Base-by-base conservation (phyloP, 2,888 invertebrate genomes). In the Brachypalpus laphriformis region DNA sequence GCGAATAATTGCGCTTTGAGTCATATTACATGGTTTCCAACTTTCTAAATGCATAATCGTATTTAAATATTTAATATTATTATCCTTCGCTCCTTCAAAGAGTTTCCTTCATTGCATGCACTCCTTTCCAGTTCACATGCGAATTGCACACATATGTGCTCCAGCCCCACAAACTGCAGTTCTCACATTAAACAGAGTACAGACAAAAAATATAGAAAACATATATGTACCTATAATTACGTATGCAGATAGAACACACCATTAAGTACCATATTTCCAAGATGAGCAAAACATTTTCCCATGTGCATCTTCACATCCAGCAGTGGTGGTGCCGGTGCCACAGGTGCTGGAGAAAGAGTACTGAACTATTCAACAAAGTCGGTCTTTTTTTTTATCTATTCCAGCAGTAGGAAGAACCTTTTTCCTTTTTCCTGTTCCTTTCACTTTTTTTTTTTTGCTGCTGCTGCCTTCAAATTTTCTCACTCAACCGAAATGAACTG, bases 201-300 rank as follows among this genome's bases (percentile, higher is more conserved):
- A 71, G 11, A 5, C 22, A 1, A 8, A 57, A 11, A 25, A n/a
- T n/a, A n/a, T n/a, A n/a, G n/a, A 45, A 75, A 65, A 47, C 7
- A 70, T 6, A 47, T 11, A 70, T 3, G 6, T 56, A 25, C 25
- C 2, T 61, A 40, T 66, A 70, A 61, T 54, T 51, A 51, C 34
- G 42, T 22, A 72, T 78, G 78, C 34, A 80, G 78, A 80, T 83
- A 83, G 63, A 51, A 70, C 83, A 83, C 83, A 80, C 80, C 83
- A 83, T 83, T 83, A 80, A 76, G 63, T 80, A 83, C 74, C 70
- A 83, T 83, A 80, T 83, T 83, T 70, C 74, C 63, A 70, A 70
- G 70, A 70, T 51, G 80, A 74, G 63, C 74, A 20, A n/a, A 57
- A 74, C 56, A 78, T 74, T 70, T 68, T 59, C 47, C 61, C 72